Evolutionary conservation across 2,113 vertebrate species (phyloP).

Genomic region (Bungarus multicinctus): DNA sequence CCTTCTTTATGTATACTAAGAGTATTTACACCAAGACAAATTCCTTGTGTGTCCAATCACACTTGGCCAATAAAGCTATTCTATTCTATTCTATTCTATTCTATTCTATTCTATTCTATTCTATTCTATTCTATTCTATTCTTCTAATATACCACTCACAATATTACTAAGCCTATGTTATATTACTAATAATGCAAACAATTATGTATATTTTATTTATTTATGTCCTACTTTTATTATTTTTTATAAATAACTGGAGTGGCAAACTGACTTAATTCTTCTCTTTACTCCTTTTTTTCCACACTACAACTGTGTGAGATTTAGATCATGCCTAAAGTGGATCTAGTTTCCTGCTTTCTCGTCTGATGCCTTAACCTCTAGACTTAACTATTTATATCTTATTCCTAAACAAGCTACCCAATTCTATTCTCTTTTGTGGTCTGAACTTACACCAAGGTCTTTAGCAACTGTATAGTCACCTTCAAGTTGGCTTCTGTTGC

Average conservation of each 20-base stretch:
- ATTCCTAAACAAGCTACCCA: neutral
- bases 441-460: neutral
- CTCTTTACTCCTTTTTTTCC: neutral
- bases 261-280: neutral
- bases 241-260: neutral
- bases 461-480: neutral
- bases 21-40: too few species aligned
- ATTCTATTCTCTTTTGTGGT: neutral
- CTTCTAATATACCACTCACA: neutral
- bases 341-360: neutral
- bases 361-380: neutral
- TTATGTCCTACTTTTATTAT: neutral
- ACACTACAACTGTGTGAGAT: neutral
- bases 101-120: too few species aligned
- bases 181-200: neutral
- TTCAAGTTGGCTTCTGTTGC: neutral
- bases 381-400: neutral
- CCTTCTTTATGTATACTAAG: too few species aligned
- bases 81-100: too few species aligned
- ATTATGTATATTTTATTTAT: neutral
- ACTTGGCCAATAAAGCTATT: too few species aligned
- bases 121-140: too few species aligned
- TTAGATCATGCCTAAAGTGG: neutral
- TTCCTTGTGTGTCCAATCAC: too few species aligned
- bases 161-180: neutral